Evolutionary conservation across 2,797 vertebrate genomes (phyloP).

Genomic region (Melopsittacus undulatus): DNA sequence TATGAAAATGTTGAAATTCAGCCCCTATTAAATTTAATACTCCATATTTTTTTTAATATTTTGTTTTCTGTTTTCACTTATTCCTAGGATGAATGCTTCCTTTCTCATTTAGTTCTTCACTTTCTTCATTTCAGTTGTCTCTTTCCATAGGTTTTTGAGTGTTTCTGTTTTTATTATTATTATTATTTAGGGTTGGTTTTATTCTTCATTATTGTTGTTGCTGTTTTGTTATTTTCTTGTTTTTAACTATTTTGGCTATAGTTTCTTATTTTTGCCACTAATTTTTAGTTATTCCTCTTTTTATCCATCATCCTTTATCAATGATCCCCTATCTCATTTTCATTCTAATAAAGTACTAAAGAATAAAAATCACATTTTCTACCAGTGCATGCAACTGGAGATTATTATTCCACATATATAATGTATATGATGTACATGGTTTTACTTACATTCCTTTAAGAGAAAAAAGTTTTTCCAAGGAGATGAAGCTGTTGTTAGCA

Average conservation of each 20-base stretch:
- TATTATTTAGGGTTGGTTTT: neutral
- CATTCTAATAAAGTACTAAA: neutral
- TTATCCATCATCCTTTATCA: neutral
- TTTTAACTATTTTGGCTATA: neutral
- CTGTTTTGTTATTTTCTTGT: neutral
- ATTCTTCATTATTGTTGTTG: neutral
- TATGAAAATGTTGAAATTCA: neutral
- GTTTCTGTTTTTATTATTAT: neutral
- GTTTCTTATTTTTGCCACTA: neutral
- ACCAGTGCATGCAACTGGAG: neutral
- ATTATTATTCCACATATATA: neutral
- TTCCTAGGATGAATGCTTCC: neutral
- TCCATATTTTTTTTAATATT: accelerated
- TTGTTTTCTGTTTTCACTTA: neutral
- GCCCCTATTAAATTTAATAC: neutral
- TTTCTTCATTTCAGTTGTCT: neutral
- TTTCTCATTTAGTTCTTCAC: neutral
- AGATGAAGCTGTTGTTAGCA: neutral
- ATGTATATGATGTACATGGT: no score
- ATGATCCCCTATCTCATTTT: neutral
- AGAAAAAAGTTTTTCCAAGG: neutral
- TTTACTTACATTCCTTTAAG: neutral
- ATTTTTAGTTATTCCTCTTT: neutral
- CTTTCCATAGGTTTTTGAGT: neutral
- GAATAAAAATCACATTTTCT: neutral